Conservation (phyloP, 2,113 vertebrate species). For the Otolemur garnettii region DNA sequence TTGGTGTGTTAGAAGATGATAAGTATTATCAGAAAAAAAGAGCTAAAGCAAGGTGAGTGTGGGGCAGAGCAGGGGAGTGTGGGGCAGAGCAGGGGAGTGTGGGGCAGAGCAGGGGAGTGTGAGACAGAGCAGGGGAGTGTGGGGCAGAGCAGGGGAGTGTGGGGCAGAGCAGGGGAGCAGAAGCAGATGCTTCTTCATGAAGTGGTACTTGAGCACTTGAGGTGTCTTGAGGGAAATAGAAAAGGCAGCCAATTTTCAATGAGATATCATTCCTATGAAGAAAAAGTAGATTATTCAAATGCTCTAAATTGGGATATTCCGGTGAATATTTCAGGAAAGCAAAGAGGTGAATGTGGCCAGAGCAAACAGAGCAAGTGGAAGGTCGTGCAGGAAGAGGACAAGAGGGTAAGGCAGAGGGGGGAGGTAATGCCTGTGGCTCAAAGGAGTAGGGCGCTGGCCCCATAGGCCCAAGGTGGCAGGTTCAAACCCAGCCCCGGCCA, state of each 20-base stretch:
- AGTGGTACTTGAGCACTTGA: neutral
- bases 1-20: neutral
- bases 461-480: too few relatives aligned
- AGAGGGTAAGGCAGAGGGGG: neutral
- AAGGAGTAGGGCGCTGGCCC: too few relatives aligned
- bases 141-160: neutral
- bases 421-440: too few relatives aligned
- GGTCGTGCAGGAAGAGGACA: too few relatives aligned
- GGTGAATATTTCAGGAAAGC: neutral
- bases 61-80: neutral
- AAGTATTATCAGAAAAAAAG: neutral
- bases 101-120: neutral
- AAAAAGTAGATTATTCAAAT: neutral
- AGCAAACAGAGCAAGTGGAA: neutral
- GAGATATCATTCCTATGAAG: neutral
- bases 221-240: neutral
- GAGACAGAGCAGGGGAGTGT: neutral
- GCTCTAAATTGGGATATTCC: neutral
- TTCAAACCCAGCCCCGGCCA: too few relatives aligned
- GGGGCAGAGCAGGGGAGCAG: neutral
- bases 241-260: neutral
- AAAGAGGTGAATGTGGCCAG: neutral
- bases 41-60: neutral
- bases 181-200: neutral
- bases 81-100: neutral